Evolutionary conservation across 92 coral and sea anemone species (phyloP).

Genomic region (Paramuricea clavata): DNA sequence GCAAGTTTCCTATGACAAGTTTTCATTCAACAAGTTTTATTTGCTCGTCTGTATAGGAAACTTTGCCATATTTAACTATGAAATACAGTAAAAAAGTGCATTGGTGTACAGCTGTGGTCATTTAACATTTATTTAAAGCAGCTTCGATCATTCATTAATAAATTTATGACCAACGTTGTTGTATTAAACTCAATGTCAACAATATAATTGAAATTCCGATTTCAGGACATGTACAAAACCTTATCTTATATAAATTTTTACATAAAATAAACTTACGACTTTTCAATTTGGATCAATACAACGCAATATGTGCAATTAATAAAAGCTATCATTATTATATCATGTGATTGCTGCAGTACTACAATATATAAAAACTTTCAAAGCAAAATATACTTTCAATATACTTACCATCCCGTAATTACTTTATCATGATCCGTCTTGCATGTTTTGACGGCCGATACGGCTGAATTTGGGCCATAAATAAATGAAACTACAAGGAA

Average conservation of each 20-base stretch:
- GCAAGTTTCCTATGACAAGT: no score
- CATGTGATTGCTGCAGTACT: neutral
- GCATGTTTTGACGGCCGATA: neutral
- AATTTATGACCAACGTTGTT: no score
- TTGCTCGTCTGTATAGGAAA: no score
- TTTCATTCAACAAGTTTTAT: no score
- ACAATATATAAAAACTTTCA: neutral
- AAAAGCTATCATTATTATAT: neutral
- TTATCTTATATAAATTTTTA: no score
- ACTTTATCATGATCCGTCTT: neutral
- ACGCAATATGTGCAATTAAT: neutral
- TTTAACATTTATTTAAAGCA: neutral
- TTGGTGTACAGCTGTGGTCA: no score
- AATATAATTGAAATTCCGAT: no score
- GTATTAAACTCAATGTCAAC: no score
- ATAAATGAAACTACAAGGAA: neutral
- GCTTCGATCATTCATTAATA: neutral
- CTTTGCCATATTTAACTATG: no score
- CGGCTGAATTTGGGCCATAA: neutral
- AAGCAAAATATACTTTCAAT: neutral
- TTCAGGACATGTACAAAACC: no score
- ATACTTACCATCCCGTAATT: conserved; percentile 15
- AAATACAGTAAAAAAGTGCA: no score
- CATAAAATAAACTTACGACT: no score
- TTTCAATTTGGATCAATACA: neutral